Evolutionary conservation across 2,888 invertebrate genomes (phyloP).

Genomic region (Argyra leucocephala): DNA sequence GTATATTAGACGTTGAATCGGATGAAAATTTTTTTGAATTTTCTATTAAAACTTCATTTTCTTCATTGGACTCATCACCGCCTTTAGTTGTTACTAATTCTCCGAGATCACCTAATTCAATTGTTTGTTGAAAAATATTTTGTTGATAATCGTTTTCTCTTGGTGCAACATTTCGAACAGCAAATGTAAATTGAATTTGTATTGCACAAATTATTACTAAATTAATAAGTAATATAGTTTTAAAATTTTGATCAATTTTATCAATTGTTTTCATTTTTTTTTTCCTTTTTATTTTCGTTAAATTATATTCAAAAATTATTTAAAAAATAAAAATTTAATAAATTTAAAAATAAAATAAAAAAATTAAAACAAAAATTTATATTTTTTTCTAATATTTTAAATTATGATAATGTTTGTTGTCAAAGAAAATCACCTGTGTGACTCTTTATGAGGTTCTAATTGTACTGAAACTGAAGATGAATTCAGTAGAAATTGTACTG

Average conservation of each 20-base stretch:
- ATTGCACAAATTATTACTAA: not conserved
- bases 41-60: not conserved
- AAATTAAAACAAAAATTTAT: too few species aligned
- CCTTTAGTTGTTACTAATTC: not conserved
- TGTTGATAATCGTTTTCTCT: not conserved
- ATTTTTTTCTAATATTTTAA: too few species aligned
- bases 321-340: not conserved
- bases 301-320: not conserved
- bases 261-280: not conserved
- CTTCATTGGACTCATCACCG: not conserved
- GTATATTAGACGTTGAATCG: not conserved
- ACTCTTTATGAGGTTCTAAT: not conserved
- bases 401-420: too few species aligned
- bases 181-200: not conserved
- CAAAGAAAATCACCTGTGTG: not conserved
- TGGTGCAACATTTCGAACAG: not conserved
- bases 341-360: too few species aligned
- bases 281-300: not conserved
- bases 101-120: not conserved
- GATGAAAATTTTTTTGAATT: not conserved
- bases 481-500: not conserved
- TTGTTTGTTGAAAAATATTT: slow-evolving; percentile 6
- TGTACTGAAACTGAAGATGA: not conserved
- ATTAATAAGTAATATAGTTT: not conserved
- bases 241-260: not conserved